Percentiles rank a stretch among this genome's conserved stretches.
Evolutionary conservation across 2,797 vertebrate genomes (phyloP).

Genomic region (Acanthurus lineatus): DNA sequence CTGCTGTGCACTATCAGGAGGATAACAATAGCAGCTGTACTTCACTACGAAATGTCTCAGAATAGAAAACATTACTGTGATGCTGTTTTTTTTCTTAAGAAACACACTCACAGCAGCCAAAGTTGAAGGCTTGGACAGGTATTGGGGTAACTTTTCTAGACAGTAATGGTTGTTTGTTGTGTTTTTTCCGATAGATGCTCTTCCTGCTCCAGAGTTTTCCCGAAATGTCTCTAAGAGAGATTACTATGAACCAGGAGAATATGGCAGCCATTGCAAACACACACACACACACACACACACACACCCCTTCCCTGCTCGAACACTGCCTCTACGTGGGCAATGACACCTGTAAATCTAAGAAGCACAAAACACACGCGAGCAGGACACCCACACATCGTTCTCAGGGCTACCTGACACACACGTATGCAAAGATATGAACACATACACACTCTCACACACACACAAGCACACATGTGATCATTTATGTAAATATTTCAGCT

Average conservation of each 20-base stretch:
- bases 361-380: conserved; percentile 78
- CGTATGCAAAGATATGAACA: conserved; percentile 40
- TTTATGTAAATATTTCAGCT: conserved; percentile 58
- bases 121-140: conserved; percentile 13
- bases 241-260: conserved; percentile 12
- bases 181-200: conserved; percentile 35
- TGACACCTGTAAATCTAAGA: conserved; percentile 57
- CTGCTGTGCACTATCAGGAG: background rate
- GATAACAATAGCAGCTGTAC: conserved; percentile 9
- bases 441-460: background rate
- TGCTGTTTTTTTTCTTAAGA: background rate
- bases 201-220: conserved; percentile 1
- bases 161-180: conserved; percentile 34
- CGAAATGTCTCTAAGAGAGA: background rate
- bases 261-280: conserved; percentile 19
- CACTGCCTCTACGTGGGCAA: conserved; percentile 19
- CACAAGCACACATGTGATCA: conserved; percentile 40
- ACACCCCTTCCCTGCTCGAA: background rate
- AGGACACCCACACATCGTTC: conserved; percentile 70
- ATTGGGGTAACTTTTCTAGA: conserved; percentile 13
- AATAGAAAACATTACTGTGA: conserved; percentile 21
- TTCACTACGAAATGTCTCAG: conserved; percentile 18
- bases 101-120: background rate
- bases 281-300: background rate
- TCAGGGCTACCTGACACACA: conserved; percentile 81